These are phyloP conservation scores for Caretta caretta DNA, from an alignment of 2,113 vertebrate species.

Conservation along the genomic window DNA sequence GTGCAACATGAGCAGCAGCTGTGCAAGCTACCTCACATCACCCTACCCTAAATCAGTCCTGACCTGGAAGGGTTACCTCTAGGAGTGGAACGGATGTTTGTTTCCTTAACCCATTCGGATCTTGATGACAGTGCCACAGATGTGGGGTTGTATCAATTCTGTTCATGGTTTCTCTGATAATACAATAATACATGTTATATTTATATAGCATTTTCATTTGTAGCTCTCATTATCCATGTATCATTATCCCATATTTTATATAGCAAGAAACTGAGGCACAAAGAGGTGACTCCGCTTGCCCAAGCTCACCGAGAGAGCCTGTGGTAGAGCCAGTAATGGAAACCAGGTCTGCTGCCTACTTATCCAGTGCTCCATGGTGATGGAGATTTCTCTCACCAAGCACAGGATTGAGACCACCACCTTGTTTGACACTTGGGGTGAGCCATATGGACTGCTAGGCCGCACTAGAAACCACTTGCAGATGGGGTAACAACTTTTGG, in stretches of 20 bases:
- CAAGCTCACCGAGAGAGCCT: not conserved
- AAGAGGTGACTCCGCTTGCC: not conserved
- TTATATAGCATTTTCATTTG: not conserved
- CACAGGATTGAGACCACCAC: not conserved
- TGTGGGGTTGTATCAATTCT: not conserved
- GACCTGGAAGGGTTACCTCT: not conserved
- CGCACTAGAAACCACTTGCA: not conserved
- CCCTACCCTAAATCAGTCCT: accelerated
- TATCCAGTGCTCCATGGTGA: not conserved
- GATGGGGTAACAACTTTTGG: not conserved
- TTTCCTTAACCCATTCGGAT: not conserved
- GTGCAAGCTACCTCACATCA: accelerated
- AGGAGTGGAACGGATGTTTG: not conserved
- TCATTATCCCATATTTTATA: no score
- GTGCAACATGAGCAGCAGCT: not conserved
- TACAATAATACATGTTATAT: not conserved
- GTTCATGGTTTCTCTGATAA: not conserved
- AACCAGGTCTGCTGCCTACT: not conserved
- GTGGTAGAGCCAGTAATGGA: no score
- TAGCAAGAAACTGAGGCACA: no score
- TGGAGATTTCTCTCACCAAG: not conserved
- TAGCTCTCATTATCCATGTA: not conserved
- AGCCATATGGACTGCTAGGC: no score
- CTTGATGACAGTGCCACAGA: not conserved
- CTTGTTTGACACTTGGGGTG: not conserved